Base-by-base conservation (phyloP, 2,113 vertebrate genomes). In the Sporophila hypoxantha region DNA sequence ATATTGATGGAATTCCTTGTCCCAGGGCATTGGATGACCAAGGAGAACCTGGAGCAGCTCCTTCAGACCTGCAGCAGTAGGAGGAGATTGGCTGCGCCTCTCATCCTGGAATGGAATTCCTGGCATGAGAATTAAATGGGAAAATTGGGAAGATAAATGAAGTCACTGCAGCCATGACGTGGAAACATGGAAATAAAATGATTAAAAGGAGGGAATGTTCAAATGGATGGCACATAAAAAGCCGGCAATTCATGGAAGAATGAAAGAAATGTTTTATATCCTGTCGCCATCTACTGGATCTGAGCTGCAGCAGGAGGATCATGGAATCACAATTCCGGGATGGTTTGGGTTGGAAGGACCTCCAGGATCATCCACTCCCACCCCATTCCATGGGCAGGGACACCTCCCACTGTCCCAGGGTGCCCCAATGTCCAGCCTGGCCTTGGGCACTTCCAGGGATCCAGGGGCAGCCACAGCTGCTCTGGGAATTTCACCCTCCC, bases 231-330 rank as follows among this genome's bases (percentile, higher is more conserved):
- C 83, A 16, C 71, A 76, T 52, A 69, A 93, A 92, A 10, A 10
- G 36, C 87, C 14, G 8, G 76, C 91, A 80, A 89, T 42, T 85
- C 14, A 3, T 52, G 89, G 87, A 82, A 25, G 68, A 89, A 62
- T 32, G 23, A 8, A 15, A 7, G 25, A 47, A 74, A 95, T 93
- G 27, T 49, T 93, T 94, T 95, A n/a, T 91, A 89, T 92, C 93
- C 88, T 94, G 76, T 92, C 90, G 93, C 94, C 94, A 95, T 94
- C 94, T 95, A 14, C 94, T 92, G 94, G 94, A 30, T 23, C 41
- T 12, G 66, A 75, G 61, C 61, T 70, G 89, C 77, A 85, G 59
- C 18, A 6, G 1, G 47, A 59, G 53, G 26, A 39, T 25, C 37
- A 12, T 52, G 55, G 25, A 20, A 61, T 55, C 8, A 1, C 15